Conservation (phyloP, 1,140 invertebrate genomes). For the Zaprionus lachaisei region DNA sequence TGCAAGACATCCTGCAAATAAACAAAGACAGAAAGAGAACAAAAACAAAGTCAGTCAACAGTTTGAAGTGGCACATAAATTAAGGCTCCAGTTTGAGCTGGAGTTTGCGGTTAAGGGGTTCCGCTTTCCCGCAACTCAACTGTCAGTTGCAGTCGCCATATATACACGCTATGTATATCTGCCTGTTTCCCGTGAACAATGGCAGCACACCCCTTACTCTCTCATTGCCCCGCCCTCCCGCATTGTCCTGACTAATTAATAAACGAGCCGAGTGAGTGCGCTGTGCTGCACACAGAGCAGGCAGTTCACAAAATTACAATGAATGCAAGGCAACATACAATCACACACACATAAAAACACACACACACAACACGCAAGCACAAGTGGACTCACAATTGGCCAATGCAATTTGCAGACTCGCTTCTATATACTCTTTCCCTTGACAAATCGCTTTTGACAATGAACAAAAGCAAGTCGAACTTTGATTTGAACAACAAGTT, state of each 20-base stretch:
- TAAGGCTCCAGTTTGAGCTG: background rate
- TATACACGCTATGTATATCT: background rate
- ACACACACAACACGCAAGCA: background rate
- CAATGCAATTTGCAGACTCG: constrained; percentile 19
- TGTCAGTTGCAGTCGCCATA: constrained; percentile 14
- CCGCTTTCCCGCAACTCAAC: background rate
- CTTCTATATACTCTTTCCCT: constrained; percentile 4
- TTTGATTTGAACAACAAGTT: too few species aligned
- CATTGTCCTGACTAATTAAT: constrained; percentile 63
- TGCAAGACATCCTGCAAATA: constrained; percentile 98
- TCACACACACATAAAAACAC: background rate
- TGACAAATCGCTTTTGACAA: background rate
- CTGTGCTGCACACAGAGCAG: constrained; percentile 1
- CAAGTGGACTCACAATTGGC: constrained; percentile 9
- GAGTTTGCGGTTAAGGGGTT: too few species aligned
- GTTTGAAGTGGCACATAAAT: constrained; percentile 13
- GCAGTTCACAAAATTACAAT: constrained; percentile 35
- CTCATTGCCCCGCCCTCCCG: constrained; percentile 16
- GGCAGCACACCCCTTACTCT: background rate
- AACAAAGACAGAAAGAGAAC: constrained; percentile 70
- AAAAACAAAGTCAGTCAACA: constrained; percentile 1
- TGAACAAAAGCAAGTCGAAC: background rate
- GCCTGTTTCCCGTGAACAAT: background rate
- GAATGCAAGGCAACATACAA: constrained; percentile 35
- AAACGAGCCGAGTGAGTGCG: constrained; percentile 25